Evolutionary conservation across 1,140 invertebrate species (phyloP), one percentile per base, ranked within the genome.

Genomic region (Aphaenogaster rudis): DNA sequence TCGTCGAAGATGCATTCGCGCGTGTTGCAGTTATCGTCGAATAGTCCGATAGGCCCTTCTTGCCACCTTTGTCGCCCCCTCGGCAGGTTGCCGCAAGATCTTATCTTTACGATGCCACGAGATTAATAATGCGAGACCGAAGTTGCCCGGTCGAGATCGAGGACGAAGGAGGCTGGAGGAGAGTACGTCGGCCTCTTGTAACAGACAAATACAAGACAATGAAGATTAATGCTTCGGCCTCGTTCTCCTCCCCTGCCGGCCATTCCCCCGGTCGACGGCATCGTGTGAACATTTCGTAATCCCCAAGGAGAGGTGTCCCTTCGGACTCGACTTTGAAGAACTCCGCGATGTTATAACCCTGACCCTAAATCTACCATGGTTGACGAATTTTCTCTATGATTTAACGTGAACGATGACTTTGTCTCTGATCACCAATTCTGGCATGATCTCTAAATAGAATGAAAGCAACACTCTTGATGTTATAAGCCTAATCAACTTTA

Each of bases 121-220:
- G 90, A 92, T 92, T 93, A 93, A 91, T 92, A 93, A 91, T 85
- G 85, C 63, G 86, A 86, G 88, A 91, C 90, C 89, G 54, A 61
- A 39, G 50, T 57, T 57, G 74, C 28, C 52, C n/a, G 63, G 17
- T 45, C 28, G 63, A 80, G 80, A 74, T 74, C 33, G 69, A 85
- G 45, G 42, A 52, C 8, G 39, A 63, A 66, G 42, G 4, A 69
- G 39, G 36, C 3, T 11, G 45, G 72, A 86, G 48, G 84, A 86
- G 79, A 82, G 13, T 54, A 36, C 52, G 64, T 61, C 42, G 39
- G 63, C 39, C 54, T 82, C 45, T 80, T 88, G 88, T 85, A 88
- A 48, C 91, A 86, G 92, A 93, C 92, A 93, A 92, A 94, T 92
- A 92, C 90, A 93, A 93, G 93, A 93, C 92, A 91, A 93, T 94